Evolutionary conservation across 2,797 vertebrate genomes (phyloP).

Genomic region (Pantherophis vulpinus): DNA sequence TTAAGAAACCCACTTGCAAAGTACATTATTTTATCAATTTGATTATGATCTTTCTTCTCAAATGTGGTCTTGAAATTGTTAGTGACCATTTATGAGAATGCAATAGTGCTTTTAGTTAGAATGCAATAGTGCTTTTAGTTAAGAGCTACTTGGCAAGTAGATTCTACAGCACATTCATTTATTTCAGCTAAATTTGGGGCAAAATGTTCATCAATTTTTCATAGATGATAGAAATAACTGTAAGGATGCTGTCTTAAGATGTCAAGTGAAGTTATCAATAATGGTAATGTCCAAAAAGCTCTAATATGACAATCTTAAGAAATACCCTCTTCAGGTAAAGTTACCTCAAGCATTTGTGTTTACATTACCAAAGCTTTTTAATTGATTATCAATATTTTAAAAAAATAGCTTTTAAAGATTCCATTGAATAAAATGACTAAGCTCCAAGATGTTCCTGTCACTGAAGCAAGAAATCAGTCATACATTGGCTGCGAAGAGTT

Average conservation of each 20-base stretch:
- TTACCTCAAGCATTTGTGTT: background rate
- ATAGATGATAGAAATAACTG: background rate
- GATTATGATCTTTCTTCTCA: constrained; percentile 38
- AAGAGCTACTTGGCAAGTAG: constrained; percentile 43
- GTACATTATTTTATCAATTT: constrained; percentile 49
- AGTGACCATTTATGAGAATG: constrained; percentile 35
- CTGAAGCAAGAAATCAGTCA: background rate
- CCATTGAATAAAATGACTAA: background rate
- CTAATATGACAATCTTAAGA: background rate
- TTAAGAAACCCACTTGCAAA: constrained; percentile 47
- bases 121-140: constrained; percentile 47
- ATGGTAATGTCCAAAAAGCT: background rate
- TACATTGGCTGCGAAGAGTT: background rate
- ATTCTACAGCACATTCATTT: constrained; percentile 39
- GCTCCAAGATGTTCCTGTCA: background rate
- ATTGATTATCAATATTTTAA: no score
- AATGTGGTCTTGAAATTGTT: constrained; percentile 50
- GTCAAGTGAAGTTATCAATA: background rate
- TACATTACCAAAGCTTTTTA: background rate
- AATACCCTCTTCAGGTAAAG: background rate
- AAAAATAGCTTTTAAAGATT: background rate
- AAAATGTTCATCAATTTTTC: background rate
- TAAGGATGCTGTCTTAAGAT: background rate
- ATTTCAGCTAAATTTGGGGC: background rate
- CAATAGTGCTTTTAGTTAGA: constrained; percentile 44